A percentile compares a stretch with the other conserved stretches of the same genome.
Evolutionary conservation across 2,797 vertebrate species (phyloP).

Genomic region (Cygnus olor): DNA sequence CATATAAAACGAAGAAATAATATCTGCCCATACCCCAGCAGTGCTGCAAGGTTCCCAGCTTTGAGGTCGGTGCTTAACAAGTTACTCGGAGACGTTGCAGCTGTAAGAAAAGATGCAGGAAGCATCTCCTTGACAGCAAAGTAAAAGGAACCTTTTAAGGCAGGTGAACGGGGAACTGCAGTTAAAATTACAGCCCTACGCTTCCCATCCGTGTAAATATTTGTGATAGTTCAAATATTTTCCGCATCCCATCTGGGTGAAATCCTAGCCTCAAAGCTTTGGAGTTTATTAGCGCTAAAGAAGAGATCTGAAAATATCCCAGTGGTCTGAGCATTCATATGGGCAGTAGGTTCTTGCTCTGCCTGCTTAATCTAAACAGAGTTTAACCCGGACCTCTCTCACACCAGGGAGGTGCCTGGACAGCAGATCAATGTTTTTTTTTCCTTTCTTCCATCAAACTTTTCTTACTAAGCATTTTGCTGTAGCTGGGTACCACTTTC

Average conservation of each 20-base stretch:
- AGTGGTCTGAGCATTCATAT: accelerated
- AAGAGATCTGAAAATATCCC: neutral
- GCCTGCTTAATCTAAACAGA: neutral
- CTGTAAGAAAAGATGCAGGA: neutral
- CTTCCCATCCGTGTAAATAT: neutral
- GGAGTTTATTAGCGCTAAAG: neutral
- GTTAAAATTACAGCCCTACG: neutral
- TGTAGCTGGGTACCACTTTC: neutral
- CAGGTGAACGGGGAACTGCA: neutral
- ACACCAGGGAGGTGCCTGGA: neutral
- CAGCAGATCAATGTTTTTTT: neutral
- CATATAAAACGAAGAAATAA: neutral
- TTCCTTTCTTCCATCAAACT: neutral
- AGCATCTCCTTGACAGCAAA: neutral
- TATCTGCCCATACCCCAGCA: neutral
- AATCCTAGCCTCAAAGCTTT: neutral
- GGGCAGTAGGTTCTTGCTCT: neutral
- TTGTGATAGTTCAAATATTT: neutral
- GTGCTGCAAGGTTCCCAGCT: neutral
- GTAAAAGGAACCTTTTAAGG: neutral
- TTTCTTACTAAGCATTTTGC: neutral
- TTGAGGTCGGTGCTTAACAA: neutral
- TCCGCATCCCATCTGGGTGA: neutral
- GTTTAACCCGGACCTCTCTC: accelerated
- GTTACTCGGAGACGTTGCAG: neutral